phyloP scores from a whole-genome alignment of 2,888 invertebrate species.

The Scelioninae gen. 1 region DNA sequence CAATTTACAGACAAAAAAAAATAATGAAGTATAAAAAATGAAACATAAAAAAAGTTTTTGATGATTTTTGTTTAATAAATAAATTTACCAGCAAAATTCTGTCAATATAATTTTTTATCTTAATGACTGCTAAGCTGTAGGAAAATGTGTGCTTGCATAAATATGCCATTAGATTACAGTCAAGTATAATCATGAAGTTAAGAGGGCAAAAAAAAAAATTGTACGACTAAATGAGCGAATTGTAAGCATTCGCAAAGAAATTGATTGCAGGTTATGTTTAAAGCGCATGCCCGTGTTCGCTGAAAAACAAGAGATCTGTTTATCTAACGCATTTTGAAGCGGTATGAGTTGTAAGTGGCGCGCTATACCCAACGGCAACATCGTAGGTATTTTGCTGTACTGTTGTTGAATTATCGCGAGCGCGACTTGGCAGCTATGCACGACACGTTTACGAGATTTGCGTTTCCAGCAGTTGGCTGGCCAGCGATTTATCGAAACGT shows the following conservation, averaged over 20 bases:
- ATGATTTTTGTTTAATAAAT: not conserved
- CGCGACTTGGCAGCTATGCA: conserved; percentile 62
- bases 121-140: not conserved
- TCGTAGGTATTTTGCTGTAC: conserved; percentile 51
- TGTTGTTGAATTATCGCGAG: conserved; percentile 59
- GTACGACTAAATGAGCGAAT: not conserved
- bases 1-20: no score
- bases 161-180: not conserved
- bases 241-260: conserved; percentile 2
- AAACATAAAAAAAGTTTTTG: no score
- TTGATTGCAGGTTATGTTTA: conserved; percentile 2
- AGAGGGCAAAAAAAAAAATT: not conserved
- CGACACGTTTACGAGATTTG: conserved; percentile 66
- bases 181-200: not conserved
- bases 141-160: not conserved
- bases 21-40: no score
- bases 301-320: conserved; percentile 23
- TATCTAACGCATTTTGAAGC: conserved; percentile 18
- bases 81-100: not conserved
- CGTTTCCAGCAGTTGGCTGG: conserved; percentile 52
- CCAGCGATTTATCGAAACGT: conserved; percentile 65
- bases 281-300: not conserved
- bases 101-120: conserved; percentile 3
- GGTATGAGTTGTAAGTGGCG: conserved; percentile 21
- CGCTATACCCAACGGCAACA: conserved; percentile 18